A percentile compares a stretch with the other conserved stretches of the same genome.
Evolutionary conservation across 2,113 vertebrate species (phyloP).

Genomic region (Coturnix japonica): DNA sequence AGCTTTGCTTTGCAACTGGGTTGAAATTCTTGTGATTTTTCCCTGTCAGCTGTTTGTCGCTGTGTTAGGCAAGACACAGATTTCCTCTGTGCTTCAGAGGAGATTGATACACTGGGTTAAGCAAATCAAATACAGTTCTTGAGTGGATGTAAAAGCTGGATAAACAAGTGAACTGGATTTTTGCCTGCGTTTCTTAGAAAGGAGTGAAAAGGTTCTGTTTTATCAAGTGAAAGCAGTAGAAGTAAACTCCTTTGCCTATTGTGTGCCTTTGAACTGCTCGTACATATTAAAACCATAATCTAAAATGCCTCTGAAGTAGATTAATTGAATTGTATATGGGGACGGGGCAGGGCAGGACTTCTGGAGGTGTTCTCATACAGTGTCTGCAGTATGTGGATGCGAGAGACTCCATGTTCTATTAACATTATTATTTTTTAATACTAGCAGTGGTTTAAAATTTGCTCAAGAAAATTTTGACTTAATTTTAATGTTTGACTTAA

Average conservation of each 20-base stretch:
- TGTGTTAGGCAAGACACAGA: neutral
- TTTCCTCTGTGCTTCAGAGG: neutral
- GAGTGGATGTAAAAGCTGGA: accelerated
- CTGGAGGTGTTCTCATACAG: neutral
- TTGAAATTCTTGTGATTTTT: neutral
- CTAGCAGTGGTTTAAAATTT: neutral
- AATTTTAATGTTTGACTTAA: neutral
- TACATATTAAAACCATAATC: neutral
- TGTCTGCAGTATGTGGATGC: neutral
- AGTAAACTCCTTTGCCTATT: neutral
- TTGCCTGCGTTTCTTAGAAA: neutral
- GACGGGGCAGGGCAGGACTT: neutral
- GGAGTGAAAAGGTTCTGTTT: neutral
- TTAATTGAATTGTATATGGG: neutral
- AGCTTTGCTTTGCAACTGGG: neutral
- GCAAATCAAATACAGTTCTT: neutral
- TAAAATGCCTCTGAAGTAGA: neutral
- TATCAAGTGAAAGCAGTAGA: neutral
- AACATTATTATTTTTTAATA: neutral
- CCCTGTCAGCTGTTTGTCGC: neutral
- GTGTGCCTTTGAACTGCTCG: neutral
- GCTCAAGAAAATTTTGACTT: neutral
- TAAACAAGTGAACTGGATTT: neutral
- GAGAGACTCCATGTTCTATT: neutral
- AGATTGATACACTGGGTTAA: neutral